These are phyloP conservation scores for Tauraco erythrolophus DNA, from an alignment of 2,113 vertebrate genomes.

Conservation along the genomic window DNA sequence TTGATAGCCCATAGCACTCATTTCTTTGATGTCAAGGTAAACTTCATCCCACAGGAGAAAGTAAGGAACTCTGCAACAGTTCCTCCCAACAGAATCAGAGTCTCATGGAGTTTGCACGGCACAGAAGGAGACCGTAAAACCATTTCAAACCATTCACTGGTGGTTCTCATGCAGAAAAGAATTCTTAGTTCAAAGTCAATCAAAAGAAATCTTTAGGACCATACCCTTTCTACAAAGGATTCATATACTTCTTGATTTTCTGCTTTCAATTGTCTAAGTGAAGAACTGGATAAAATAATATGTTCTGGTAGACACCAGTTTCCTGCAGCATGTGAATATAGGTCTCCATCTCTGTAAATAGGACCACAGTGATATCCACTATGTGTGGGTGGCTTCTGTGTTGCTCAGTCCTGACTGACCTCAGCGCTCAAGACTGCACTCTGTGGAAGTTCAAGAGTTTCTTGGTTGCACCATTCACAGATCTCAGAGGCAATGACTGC, in stretches of 20 bases:
- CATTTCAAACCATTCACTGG: not conserved
- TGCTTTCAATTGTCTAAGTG: not conserved
- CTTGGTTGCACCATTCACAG: not conserved
- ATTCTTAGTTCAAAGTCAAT: not conserved
- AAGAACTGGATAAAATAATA: not conserved
- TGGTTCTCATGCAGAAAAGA: not conserved
- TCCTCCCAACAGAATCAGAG: not conserved
- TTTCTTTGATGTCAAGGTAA: not conserved
- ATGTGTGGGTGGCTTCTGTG: not conserved
- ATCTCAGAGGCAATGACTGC: not conserved
- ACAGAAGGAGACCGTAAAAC: not conserved
- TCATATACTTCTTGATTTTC: not conserved
- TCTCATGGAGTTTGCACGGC: rapidly evolving
- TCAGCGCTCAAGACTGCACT: not conserved
- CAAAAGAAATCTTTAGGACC: not conserved
- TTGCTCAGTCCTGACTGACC: not conserved
- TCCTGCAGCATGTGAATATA: not conserved
- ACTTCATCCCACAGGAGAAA: not conserved
- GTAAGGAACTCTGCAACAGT: not conserved
- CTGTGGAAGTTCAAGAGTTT: not conserved
- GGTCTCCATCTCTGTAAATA: not conserved
- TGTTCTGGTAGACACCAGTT: not conserved
- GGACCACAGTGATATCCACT: not conserved
- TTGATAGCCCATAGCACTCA: not conserved
- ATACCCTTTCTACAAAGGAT: not conserved